These are phyloP conservation scores for Butorides virescens DNA, from an alignment of 2,113 vertebrate species.

Conservation along the genomic window DNA sequence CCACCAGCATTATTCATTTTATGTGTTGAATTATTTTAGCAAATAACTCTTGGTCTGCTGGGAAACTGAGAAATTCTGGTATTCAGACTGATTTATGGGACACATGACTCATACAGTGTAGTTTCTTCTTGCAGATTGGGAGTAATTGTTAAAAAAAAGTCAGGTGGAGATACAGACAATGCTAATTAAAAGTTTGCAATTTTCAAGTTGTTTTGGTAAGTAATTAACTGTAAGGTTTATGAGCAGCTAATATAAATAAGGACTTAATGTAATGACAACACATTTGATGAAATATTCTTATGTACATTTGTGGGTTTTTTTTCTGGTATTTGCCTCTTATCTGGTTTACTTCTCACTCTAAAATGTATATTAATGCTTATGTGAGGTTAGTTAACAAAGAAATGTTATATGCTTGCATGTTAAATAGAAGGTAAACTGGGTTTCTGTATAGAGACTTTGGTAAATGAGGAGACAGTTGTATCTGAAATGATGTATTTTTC, in stretches of 20 bases:
- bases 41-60: slow-evolving; percentile 40
- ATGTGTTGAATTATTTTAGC: slow-evolving; percentile 41
- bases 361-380: background rate
- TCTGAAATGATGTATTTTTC: background rate
- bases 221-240: background rate
- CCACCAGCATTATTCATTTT: slow-evolving; percentile 8
- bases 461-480: background rate
- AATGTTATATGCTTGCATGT: background rate
- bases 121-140: background rate
- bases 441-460: background rate
- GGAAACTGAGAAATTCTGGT: slow-evolving; percentile 23
- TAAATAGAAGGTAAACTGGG: background rate
- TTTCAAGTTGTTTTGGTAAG: background rate
- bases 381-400: background rate
- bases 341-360: background rate
- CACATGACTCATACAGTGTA: background rate
- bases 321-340: background rate
- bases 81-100: slow-evolving; percentile 36
- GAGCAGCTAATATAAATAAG: background rate
- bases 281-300: background rate
- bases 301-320: background rate
- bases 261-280: background rate
- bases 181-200: slow-evolving; percentile 36
- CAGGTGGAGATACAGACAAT: background rate
- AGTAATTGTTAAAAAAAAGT: slow-evolving; percentile 9